Conservation (phyloP, 2,113 vertebrate genomes). For the Mixornis gularis region DNA sequence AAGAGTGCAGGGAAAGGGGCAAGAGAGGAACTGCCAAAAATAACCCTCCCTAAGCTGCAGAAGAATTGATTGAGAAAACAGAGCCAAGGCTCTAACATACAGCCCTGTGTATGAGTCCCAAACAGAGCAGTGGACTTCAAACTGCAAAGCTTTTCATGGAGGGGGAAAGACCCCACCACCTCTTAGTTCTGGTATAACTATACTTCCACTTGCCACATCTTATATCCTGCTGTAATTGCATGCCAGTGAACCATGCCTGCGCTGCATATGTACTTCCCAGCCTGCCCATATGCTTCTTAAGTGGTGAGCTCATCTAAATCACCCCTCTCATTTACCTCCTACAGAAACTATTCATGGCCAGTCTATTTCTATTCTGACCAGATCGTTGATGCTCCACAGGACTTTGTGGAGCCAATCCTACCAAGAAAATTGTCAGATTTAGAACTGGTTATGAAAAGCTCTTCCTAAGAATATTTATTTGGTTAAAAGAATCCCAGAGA, state of each 20-base stretch:
- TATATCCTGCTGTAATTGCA: slow-evolving; percentile 23
- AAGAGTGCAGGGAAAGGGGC: background rate
- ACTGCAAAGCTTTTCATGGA: background rate
- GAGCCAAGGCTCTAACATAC: background rate
- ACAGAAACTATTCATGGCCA: slow-evolving; percentile 52
- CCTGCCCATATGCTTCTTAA: slow-evolving; percentile 51
- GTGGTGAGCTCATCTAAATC: slow-evolving; percentile 57
- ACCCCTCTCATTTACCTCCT: slow-evolving; percentile 58
- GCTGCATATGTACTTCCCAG: slow-evolving; percentile 23
- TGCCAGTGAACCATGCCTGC: background rate
- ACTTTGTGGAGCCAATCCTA: slow-evolving; percentile 22
- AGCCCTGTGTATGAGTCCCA: background rate
- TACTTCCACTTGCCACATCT: slow-evolving; percentile 45
- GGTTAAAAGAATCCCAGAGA: slow-evolving; percentile 49
- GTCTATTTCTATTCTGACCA: slow-evolving; percentile 50
- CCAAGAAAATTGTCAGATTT: slow-evolving; percentile 57
- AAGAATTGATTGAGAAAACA: slow-evolving; percentile 40
- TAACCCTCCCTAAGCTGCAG: background rate
- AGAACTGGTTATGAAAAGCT: slow-evolving; percentile 35
- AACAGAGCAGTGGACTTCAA: background rate
- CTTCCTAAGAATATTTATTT: slow-evolving; percentile 61
- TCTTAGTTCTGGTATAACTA: slow-evolving; percentile 1
- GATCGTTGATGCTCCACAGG: background rate
- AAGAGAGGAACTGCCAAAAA: slow-evolving; percentile 28
- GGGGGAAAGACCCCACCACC: background rate